Percentiles rank a stretch among this genome's conserved stretches.
Evolutionary conservation across 2,113 vertebrate species (phyloP).

Genomic region (Oreocharis arfaki): DNA sequence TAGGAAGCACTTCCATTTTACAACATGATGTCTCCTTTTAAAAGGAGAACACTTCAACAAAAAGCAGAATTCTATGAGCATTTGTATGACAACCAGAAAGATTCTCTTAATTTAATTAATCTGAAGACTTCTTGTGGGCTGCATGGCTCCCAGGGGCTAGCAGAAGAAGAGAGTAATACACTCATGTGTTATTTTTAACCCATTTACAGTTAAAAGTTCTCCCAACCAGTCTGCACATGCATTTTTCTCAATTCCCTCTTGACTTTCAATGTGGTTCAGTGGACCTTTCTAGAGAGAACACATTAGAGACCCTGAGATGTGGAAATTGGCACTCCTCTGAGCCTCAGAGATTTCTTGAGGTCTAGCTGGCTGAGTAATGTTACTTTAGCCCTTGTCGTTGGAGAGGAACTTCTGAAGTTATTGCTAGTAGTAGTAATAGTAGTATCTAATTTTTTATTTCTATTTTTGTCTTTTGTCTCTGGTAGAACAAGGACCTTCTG

Average conservation of each 20-base stretch:
- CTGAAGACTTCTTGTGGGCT: not conserved
- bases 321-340: not conserved
- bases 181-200: not conserved
- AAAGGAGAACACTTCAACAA: not conserved
- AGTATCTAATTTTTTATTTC: not conserved
- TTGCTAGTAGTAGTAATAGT: not conserved
- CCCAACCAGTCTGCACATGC: accelerated
- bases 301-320: not conserved
- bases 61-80: not conserved
- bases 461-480: not conserved
- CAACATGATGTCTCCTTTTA: not conserved
- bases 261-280: not conserved
- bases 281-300: not conserved
- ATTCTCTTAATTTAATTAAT: not conserved
- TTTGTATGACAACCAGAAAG: not conserved
- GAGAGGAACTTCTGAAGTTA: not conserved
- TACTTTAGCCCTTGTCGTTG: not conserved
- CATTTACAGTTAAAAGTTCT: not conserved
- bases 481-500: not conserved
- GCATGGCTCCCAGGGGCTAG: not conserved
- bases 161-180: not conserved
- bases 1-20: not conserved
- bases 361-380: not conserved
- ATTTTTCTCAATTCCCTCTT: not conserved
- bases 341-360: not conserved